A percentile compares a stretch with the other conserved stretches of the same genome.
Conservation (phyloP, 2,797 vertebrate species). For the Gymnoscopelus microlampas region DNA sequence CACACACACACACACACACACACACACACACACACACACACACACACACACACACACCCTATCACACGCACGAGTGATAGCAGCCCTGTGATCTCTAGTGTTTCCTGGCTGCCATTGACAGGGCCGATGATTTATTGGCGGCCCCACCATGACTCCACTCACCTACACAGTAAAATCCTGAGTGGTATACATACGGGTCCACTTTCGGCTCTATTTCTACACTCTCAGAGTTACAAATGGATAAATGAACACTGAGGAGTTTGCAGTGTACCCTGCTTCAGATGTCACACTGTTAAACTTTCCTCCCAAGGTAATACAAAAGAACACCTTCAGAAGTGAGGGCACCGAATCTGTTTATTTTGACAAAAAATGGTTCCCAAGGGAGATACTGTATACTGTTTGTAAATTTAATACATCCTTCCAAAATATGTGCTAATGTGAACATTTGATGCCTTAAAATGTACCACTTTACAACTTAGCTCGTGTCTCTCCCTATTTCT, state of each 20-base stretch:
- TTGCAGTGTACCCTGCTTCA: not conserved
- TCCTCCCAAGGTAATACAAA: slow-evolving; percentile 10
- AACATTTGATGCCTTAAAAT: not conserved
- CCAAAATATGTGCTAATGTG: not conserved
- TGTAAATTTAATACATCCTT: not conserved
- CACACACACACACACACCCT: not conserved
- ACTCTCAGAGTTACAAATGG: no score
- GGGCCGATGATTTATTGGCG: slow-evolving; percentile 2
- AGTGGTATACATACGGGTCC: no score
- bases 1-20: slow-evolving; percentile 10
- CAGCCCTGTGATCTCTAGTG: slow-evolving; percentile 35
- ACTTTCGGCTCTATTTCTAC: no score
- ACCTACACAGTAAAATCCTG: slow-evolving; percentile 14
- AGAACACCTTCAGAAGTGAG: slow-evolving; percentile 1
- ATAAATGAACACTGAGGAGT: no score
- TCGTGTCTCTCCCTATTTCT: not conserved
- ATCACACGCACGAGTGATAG: slow-evolving; percentile 30
- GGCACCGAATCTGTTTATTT: slow-evolving; percentile 17
- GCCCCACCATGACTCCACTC: slow-evolving; percentile 24
- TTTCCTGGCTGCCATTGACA: slow-evolving; percentile 40
- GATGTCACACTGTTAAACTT: slow-evolving; percentile 10
- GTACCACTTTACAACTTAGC: not conserved
- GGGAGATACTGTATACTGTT: not conserved
- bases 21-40: not conserved
- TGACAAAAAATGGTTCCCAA: slow-evolving; percentile 1